Percentiles rank a stretch among this genome's conserved stretches.
phyloP scores from a whole-genome alignment of 35 echinoderm and acorn worm species.

The Ophioderma brevispina region DNA sequence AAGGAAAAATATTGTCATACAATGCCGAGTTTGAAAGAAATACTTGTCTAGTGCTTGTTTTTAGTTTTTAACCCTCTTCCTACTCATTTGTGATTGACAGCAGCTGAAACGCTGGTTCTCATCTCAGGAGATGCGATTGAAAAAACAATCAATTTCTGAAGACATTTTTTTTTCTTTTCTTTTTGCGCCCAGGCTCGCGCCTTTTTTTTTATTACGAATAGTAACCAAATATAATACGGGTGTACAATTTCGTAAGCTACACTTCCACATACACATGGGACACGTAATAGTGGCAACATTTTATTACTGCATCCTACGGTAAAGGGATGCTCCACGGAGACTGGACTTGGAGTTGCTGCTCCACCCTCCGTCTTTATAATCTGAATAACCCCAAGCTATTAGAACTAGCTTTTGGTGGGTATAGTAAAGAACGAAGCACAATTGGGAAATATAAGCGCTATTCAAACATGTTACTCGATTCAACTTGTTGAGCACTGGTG shows the following conservation, averaged over 20 bases:
- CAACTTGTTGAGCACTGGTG: too few relatives aligned
- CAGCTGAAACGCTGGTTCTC: neutral
- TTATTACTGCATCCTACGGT: neutral
- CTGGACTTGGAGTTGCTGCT: neutral
- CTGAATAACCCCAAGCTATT: neutral
- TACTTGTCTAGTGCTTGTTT: constrained; percentile 10
- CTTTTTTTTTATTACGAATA: neutral
- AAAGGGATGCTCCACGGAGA: neutral
- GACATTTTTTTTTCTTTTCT: neutral
- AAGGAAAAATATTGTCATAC: neutral
- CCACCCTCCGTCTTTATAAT: neutral
- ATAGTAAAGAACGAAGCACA: neutral
- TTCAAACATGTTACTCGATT: too few relatives aligned
- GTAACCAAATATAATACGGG: neutral
- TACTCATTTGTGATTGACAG: neutral
- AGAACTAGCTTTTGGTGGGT: neutral
- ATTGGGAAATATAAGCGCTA: neutral
- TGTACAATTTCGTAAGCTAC: neutral
- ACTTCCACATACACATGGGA: neutral
- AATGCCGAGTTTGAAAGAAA: constrained; percentile 10
- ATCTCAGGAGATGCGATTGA: neutral
- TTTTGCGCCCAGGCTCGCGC: neutral
- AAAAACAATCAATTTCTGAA: neutral
- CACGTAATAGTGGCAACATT: neutral
- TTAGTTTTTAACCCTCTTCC: neutral